Percentiles rank a stretch among this genome's conserved stretches.
These are phyloP conservation scores for Octonoba sinensis DNA, from an alignment of 2,888 invertebrate species.

Conservation along the genomic window DNA sequence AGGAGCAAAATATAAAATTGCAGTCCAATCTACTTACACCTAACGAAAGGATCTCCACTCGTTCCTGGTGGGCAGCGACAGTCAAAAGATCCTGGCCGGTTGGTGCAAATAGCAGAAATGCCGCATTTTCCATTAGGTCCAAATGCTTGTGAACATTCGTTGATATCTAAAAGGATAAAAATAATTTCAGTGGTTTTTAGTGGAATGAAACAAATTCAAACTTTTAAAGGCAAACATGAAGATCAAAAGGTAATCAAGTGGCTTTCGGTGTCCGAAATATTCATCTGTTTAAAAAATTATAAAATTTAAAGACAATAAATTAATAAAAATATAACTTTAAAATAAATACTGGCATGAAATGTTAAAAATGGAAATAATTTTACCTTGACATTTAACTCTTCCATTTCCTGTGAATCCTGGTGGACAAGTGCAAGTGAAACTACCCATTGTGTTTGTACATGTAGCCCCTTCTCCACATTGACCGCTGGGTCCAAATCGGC, in stretches of 20 bases:
- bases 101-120: conserved; percentile 81
- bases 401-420: conserved; percentile 84
- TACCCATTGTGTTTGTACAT: conserved; percentile 84
- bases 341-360: neutral
- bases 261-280: too few species aligned
- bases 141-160: conserved; percentile 66
- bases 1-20: too few species aligned
- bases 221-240: neutral
- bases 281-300: too few species aligned
- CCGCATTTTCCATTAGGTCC: conserved; percentile 76
- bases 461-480: conserved; percentile 85
- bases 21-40: conserved; percentile 71
- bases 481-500: conserved; percentile 73
- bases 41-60: conserved; percentile 70
- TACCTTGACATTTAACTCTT: conserved; percentile 81
- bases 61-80: conserved; percentile 85
- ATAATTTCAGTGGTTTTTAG: neutral
- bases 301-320: too few species aligned
- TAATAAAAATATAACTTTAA: neutral
- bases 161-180: conserved; percentile 63
- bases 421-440: conserved; percentile 84
- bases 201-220: neutral
- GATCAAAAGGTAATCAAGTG: too few species aligned
- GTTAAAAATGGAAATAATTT: neutral
- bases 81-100: conserved; percentile 83